Conservation (phyloP, 2,888 invertebrate species). For the Elysia crispata region DNA sequence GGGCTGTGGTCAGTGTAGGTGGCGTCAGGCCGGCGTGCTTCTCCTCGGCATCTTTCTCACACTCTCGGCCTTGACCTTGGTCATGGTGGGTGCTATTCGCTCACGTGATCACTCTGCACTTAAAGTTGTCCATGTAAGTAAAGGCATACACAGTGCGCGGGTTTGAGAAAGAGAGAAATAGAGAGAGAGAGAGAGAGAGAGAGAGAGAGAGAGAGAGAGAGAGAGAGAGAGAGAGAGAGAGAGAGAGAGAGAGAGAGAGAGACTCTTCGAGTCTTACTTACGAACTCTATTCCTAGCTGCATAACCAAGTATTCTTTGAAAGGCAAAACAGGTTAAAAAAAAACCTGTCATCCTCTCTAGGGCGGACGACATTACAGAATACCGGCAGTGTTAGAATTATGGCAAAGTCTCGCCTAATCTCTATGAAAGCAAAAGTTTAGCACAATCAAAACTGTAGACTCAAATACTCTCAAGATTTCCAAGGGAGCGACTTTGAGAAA, state of each 20-base stretch:
- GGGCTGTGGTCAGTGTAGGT: constrained; percentile 9
- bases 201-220: not conserved
- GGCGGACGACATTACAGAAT: too few species aligned
- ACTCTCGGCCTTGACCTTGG: constrained; percentile 33
- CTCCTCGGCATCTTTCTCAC: constrained; percentile 35
- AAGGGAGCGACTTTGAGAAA: too few species aligned
- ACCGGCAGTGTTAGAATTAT: too few species aligned
- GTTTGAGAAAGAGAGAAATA: not conserved
- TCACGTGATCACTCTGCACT: constrained; percentile 29
- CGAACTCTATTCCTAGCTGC: too few species aligned
- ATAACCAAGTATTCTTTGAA: too few species aligned
- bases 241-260: not conserved
- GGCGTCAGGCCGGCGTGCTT: constrained; percentile 36
- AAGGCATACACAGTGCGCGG: not conserved
- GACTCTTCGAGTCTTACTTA: too few species aligned
- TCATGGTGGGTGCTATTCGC: constrained; percentile 34
- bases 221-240: not conserved
- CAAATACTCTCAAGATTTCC: too few species aligned
- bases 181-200: not conserved
- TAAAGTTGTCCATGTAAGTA: constrained; percentile 28
- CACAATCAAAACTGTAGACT: too few species aligned
- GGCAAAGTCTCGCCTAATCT: too few species aligned
- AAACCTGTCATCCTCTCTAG: too few species aligned
- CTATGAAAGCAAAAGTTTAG: too few species aligned
- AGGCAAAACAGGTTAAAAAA: too few species aligned